Percentiles rank a stretch among this genome's conserved stretches.
Evolutionary conservation across 2,797 vertebrate genomes (phyloP).

Genomic region (Rhinogobio ventralis): DNA sequence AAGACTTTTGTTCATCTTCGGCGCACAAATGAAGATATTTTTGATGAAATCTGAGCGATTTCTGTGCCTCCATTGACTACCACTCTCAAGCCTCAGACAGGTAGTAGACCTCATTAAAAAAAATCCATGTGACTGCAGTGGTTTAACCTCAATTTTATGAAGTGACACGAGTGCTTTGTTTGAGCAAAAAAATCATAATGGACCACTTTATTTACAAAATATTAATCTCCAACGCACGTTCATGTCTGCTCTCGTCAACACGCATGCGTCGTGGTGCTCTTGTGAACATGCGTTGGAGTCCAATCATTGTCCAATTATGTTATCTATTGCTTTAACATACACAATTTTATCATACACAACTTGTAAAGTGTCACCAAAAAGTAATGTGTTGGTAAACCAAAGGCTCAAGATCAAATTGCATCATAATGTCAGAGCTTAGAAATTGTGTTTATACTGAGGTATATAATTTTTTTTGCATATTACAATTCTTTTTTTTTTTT

Average conservation of each 20-base stretch:
- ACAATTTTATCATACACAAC: not conserved
- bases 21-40: too few relatives aligned
- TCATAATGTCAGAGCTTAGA: conserved; percentile 1
- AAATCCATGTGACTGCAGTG: not conserved
- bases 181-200: not conserved
- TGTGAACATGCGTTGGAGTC: not conserved
- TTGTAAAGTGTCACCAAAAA: not conserved
- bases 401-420: not conserved
- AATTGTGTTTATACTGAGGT: not conserved
- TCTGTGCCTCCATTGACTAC: not conserved
- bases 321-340: not conserved
- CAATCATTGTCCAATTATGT: not conserved
- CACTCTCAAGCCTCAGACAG: not conserved
- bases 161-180: not conserved
- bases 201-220: not conserved
- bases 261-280: not conserved
- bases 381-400: not conserved
- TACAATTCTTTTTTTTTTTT: not conserved
- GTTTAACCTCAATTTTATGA: not conserved
- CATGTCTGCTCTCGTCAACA: not conserved
- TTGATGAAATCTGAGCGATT: not conserved
- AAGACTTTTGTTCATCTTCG: too few relatives aligned
- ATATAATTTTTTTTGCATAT: not conserved
- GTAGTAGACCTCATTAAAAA: not conserved
- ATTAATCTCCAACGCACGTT: not conserved